Evolutionary conservation across 2,113 vertebrate species (phyloP), one percentile per base, ranked within the genome.

Genomic region (Rhinoptilus africanus): DNA sequence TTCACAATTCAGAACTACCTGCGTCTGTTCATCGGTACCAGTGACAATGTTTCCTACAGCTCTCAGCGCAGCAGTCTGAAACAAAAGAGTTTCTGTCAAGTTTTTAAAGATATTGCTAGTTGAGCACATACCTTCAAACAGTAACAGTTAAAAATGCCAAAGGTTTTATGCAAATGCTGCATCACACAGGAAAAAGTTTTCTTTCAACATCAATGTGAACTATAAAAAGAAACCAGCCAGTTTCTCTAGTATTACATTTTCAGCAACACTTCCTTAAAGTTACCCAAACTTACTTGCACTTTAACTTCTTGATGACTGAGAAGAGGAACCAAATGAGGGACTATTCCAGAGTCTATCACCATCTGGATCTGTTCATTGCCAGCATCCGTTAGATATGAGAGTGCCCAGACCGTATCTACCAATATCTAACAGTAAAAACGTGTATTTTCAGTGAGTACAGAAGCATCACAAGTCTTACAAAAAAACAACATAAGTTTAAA

Each of bases 331-430:
- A 99, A 97, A 95, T 99, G 98, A 86, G 99, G 99, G 89, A 99
- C 99, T 62, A 99, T 99, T 59, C 99, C 99, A 0, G 99, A 99
- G 93, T 99, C 99, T 77, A 99, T 99, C 90, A 99, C 99, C 99
- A 99, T 99, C 97, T 99, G 99, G 98, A 99, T 99, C 97, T 99
- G 99, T 96, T 99, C 99, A 24, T 99, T 99, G 79, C 99, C 99
- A 86, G 99, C 99, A 85, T 99, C 99, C 5, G 99, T 99, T 95
- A 99, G 98, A 93, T 99, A 99, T 41, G 99, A 99, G 77, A 99
- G 98, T 6, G 99, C 99, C 99, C 99, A 99, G 78, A 99, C 99
- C 4, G 99, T 99, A 97, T 99, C 99, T 94, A 99, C 99, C 98
- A 99, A 97, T 95, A 99, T 99, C 99, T 99, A 96, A 14, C 45